phyloP scores from a whole-genome alignment of 1,140 invertebrate genomes.

The Drosophila lowei region DNA sequence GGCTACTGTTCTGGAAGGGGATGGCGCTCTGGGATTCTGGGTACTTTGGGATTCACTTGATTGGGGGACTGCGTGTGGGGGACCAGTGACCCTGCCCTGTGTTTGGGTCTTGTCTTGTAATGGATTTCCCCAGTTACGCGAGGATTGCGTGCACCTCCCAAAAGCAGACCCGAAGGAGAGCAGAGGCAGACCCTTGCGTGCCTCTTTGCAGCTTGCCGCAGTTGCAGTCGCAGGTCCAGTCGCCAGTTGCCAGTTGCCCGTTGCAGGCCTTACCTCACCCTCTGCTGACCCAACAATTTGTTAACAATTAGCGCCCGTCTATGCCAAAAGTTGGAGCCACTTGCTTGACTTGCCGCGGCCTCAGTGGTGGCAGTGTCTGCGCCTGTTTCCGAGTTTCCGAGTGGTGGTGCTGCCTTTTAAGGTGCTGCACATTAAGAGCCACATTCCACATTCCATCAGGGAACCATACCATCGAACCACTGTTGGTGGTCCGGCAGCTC shows the following conservation, averaged over 20 bases:
- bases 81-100: constrained; percentile 18
- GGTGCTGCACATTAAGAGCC: constrained; percentile 54
- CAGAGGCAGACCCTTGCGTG: constrained; percentile 41
- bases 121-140: constrained; percentile 71
- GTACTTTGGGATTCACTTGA: no score
- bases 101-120: constrained; percentile 25
- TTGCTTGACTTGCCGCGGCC: constrained; percentile 22
- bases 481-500: constrained; percentile 53
- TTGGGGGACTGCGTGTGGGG: constrained; percentile 37
- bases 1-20: constrained; percentile 32
- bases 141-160: constrained; percentile 56
- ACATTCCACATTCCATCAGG: constrained; percentile 63
- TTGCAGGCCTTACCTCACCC: neutral
- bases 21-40: neutral
- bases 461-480: constrained; percentile 6
- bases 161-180: constrained; percentile 12
- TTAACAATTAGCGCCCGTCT: constrained; percentile 75
- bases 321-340: constrained; percentile 59
- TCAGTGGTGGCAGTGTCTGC: constrained; percentile 2
- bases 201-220: constrained; percentile 18
- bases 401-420: constrained; percentile 38
- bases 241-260: no score
- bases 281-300: constrained; percentile 65
- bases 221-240: constrained; percentile 2
- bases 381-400: no score